Conservation (phyloP, 2,113 vertebrate genomes). For the Lota lota region DNA sequence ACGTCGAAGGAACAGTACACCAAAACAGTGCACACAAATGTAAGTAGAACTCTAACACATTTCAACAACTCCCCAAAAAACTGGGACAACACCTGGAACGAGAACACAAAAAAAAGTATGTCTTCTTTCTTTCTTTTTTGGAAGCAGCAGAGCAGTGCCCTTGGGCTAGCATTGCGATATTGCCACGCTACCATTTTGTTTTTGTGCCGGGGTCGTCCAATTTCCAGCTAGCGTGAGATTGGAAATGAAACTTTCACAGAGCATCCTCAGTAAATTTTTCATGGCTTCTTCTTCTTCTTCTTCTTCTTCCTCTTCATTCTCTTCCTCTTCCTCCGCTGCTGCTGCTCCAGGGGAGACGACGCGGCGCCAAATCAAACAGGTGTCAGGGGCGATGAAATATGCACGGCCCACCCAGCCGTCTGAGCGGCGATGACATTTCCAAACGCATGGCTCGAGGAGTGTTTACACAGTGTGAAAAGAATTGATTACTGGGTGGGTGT, state of each 20-base stretch:
- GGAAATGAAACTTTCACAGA: constrained; percentile 68
- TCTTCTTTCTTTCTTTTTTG: too few species aligned
- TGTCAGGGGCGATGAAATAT: constrained; percentile 72
- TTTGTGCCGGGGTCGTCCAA: constrained; percentile 17
- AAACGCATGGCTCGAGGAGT: constrained; percentile 70
- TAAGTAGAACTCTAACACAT: too few species aligned
- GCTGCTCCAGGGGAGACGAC: constrained; percentile 40
- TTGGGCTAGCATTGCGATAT: not conserved
- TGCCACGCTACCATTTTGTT: constrained; percentile 3
- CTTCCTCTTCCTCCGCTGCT: too few species aligned
- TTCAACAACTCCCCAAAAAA: too few species aligned
- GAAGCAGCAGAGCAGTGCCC: not conserved
- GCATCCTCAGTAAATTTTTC: constrained; percentile 63
- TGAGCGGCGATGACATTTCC: constrained; percentile 68
- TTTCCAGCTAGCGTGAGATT: constrained; percentile 48
- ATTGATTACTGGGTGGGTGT: constrained; percentile 59
- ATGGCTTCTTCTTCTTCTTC: constrained; percentile 33
- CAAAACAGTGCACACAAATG: too few species aligned
- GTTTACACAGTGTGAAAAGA: constrained; percentile 72
- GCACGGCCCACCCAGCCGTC: constrained; percentile 66
- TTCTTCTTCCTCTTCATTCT: not conserved
- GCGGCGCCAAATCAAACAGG: constrained; percentile 66
- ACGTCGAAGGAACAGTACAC: too few species aligned
- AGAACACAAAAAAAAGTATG: too few species aligned
- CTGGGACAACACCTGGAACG: too few species aligned